phyloP scores from a whole-genome alignment of 1,140 invertebrate species.

The Megathymus violae region DNA sequence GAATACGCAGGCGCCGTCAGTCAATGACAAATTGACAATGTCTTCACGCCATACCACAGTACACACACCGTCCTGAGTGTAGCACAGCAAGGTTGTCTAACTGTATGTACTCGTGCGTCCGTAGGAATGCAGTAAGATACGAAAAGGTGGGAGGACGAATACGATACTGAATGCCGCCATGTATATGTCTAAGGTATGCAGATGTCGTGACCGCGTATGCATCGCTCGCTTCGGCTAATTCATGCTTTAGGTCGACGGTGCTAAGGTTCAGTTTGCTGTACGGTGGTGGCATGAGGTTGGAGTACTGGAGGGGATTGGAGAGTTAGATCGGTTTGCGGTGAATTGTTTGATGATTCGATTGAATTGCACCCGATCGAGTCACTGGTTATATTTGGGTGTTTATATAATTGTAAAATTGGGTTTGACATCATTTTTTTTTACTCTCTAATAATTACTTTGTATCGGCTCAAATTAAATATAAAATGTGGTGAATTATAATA shows the following conservation, averaged over 20 bases:
- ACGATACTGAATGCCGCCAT: slow-evolving; percentile 81
- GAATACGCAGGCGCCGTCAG: not conserved
- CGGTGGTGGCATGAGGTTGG: not conserved
- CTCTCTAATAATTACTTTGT: too few relatives aligned
- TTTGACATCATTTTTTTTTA: too few relatives aligned
- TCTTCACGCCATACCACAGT: slow-evolving; percentile 3
- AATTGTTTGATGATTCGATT: too few relatives aligned
- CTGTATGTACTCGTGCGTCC: slow-evolving; percentile 61
- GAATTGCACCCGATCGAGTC: too few relatives aligned
- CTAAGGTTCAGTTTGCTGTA: slow-evolving; percentile 14
- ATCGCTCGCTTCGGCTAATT: slow-evolving; percentile 38
- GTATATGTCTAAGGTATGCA: slow-evolving; percentile 81
- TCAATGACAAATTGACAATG: not conserved
- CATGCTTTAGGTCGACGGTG: slow-evolving; percentile 18
- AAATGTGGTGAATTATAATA: too few relatives aligned
- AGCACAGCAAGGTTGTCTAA: slow-evolving; percentile 31
- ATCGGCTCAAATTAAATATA: too few relatives aligned
- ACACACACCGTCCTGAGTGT: slow-evolving; percentile 8
- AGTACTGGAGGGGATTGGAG: too few relatives aligned
- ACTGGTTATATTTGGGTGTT: not conserved
- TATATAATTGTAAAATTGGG: too few relatives aligned
- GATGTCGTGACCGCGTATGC: slow-evolving; percentile 50
- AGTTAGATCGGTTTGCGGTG: too few relatives aligned
- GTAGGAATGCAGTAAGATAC: slow-evolving; percentile 83
- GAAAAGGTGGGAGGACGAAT: slow-evolving; percentile 75